Evolutionary conservation across 2,113 vertebrate genomes (phyloP).

Genomic region (Chunga burmeisteri): DNA sequence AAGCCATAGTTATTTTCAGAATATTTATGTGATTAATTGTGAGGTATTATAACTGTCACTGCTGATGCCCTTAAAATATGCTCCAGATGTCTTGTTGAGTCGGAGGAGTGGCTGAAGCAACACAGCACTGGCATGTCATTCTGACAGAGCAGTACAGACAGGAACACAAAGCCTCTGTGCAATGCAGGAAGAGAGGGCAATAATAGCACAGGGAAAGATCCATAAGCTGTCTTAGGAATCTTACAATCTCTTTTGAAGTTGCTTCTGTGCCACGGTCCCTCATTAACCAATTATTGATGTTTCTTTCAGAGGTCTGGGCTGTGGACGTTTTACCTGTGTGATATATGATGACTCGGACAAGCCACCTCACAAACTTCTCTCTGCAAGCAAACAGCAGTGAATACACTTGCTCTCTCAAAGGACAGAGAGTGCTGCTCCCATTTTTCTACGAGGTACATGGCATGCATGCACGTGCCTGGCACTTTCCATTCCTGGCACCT

Average conservation of each 20-base stretch:
- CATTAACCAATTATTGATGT: not conserved
- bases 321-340: not conserved
- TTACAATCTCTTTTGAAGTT: not conserved
- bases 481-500: not conserved
- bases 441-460: not conserved
- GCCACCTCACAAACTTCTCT: not conserved
- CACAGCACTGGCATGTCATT: not conserved
- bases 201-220: not conserved
- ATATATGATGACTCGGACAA: not conserved
- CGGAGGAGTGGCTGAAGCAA: not conserved
- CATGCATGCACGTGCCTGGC: not conserved
- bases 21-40: accelerated
- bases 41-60: not conserved
- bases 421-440: not conserved
- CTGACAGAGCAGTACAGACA: not conserved
- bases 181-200: not conserved
- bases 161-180: not conserved
- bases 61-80: not conserved
- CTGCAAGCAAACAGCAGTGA: not conserved
- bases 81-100: not conserved
- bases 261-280: not conserved
- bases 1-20: not conserved
- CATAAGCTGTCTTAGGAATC: not conserved
- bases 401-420: not conserved
- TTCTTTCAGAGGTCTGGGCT: not conserved